Evolutionary conservation across 2,888 invertebrate genomes (phyloP).

Genomic region (Deroplatys truncata): DNA sequence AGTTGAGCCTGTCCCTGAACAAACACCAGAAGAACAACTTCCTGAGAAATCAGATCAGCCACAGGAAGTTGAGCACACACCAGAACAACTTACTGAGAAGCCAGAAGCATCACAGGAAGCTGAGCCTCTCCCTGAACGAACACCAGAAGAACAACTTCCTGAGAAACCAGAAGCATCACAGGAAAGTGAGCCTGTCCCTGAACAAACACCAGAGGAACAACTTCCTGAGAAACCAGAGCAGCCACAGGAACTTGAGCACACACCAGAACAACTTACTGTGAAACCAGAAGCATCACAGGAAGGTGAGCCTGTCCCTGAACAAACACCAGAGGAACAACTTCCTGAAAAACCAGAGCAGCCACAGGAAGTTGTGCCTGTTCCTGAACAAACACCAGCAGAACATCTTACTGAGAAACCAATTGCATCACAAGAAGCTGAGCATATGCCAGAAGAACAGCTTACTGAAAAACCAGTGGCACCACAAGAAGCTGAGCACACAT

Average conservation of each 20-base stretch:
- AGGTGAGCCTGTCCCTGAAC: constrained; percentile 2
- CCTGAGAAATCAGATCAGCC: neutral
- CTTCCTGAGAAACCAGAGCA: neutral
- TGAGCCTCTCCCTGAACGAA: neutral
- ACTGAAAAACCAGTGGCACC: neutral
- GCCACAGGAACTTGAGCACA: neutral
- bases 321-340: neutral
- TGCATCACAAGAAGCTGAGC: neutral
- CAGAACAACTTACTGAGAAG: constrained; percentile 20
- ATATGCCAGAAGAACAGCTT: neutral
- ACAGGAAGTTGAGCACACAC: neutral
- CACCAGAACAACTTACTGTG: neutral
- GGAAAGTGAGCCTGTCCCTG: constrained; percentile 9
- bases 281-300: constrained; percentile 15
- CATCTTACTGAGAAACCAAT: neutral
- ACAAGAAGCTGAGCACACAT: constrained; percentile 6
- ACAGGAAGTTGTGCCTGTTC: neutral
- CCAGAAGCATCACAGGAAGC: neutral
- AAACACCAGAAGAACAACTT: neutral
- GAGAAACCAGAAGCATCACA: neutral
- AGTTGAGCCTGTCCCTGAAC: neutral
- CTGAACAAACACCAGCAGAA: neutral
- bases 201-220: neutral
- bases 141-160: neutral
- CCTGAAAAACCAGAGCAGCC: neutral